Evolutionary conservation across 2,113 vertebrate species (phyloP).

Genomic region (Grammomys dolichurus): DNA sequence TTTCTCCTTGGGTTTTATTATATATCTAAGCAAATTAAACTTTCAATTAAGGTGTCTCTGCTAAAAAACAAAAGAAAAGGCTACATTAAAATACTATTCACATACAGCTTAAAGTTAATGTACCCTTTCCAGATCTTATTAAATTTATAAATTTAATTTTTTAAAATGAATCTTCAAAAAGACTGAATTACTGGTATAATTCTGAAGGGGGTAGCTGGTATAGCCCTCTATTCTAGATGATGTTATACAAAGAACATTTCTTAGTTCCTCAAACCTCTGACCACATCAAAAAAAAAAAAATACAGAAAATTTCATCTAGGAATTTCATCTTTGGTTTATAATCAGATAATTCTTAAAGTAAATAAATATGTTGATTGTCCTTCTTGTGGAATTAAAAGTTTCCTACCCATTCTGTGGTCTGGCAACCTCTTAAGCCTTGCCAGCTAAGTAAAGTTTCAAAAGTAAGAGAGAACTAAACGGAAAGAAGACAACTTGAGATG

Average conservation of each 20-base stretch:
- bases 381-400: background rate
- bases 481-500: background rate
- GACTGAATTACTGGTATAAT: background rate
- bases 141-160: constrained; percentile 42
- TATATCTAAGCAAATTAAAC: background rate
- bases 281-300: background rate
- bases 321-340: background rate
- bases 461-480: background rate
- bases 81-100: constrained; percentile 12
- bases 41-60: constrained; percentile 15
- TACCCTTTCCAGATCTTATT: constrained; percentile 19
- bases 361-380: background rate
- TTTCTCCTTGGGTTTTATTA: background rate
- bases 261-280: background rate
- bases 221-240: background rate
- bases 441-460: background rate
- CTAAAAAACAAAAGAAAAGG: background rate
- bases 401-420: background rate
- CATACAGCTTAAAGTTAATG: constrained; percentile 17
- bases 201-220: background rate
- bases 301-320: background rate
- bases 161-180: constrained; percentile 42
- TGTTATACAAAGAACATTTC: constrained; percentile 3
- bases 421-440: background rate
- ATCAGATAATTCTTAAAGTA: background rate